These are phyloP conservation scores for Tinea pellionella DNA, from an alignment of 2,888 invertebrate species.

Conservation along the genomic window DNA sequence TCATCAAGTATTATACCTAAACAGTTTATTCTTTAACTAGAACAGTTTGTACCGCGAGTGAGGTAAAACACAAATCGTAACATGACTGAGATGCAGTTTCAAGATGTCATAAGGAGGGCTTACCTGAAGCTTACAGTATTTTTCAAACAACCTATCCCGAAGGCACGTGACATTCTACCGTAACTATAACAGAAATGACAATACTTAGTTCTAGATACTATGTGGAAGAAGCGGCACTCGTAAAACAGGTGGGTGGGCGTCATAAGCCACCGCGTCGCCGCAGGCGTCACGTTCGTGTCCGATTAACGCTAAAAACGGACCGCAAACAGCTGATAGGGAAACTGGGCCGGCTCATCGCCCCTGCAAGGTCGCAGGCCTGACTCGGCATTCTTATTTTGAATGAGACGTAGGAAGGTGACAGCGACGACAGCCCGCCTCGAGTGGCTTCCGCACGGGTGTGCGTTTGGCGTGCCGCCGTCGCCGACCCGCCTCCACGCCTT, in stretches of 20 bases:
- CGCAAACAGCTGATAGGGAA: slow-evolving; percentile 14
- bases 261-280: slow-evolving; percentile 12
- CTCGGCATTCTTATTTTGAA: slow-evolving; percentile 15
- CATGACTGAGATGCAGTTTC: background rate
- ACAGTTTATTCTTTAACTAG: background rate
- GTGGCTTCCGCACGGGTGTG: slow-evolving; percentile 2
- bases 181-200: background rate
- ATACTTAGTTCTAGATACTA: background rate
- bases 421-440: slow-evolving; percentile 8
- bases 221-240: background rate
- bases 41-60: background rate
- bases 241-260: slow-evolving; percentile 8
- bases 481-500: slow-evolving; percentile 6
- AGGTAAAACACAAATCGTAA: background rate
- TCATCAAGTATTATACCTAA: background rate
- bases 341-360: slow-evolving; percentile 9
- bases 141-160: background rate
- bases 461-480: background rate
- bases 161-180: background rate
- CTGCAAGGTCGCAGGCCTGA: slow-evolving; percentile 13
- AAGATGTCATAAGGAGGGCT: background rate
- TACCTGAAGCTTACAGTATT: background rate
- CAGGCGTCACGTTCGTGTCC: slow-evolving; percentile 15
- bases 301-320: slow-evolving; percentile 15
- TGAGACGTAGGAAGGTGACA: slow-evolving; percentile 13